Evolutionary conservation across 2,888 invertebrate genomes (phyloP).

Genomic region (Aplocera efformata): DNA sequence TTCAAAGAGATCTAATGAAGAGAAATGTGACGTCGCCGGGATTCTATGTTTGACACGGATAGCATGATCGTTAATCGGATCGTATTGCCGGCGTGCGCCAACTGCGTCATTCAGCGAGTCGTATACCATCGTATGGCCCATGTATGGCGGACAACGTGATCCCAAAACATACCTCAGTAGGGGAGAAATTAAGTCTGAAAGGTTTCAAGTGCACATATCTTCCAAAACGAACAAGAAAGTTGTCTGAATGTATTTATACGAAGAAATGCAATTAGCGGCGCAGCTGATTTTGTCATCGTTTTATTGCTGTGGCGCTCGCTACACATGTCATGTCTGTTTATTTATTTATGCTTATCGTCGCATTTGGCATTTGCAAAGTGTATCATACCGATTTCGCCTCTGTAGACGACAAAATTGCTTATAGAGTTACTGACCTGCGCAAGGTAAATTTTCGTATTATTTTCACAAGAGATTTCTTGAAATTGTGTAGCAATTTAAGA

Average conservation of each 20-base stretch:
- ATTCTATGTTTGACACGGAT: constrained; percentile 12
- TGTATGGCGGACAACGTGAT: no score
- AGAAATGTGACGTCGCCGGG: constrained; percentile 13
- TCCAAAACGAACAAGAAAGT: constrained; percentile 19
- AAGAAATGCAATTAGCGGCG: constrained; percentile 26
- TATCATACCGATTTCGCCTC: constrained; percentile 14
- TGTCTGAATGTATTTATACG: constrained; percentile 14
- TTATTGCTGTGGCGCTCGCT: constrained; percentile 25
- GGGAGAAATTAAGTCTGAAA: not conserved
- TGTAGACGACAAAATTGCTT: constrained; percentile 19
- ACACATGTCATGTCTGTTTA: constrained; percentile 28
- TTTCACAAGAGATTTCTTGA: constrained; percentile 29
- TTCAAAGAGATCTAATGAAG: constrained; percentile 22
- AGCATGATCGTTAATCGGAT: constrained; percentile 8
- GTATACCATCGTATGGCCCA: constrained; percentile 45
- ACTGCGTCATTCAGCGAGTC: constrained; percentile 57
- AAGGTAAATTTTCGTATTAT: constrained; percentile 35
- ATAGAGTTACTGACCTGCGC: constrained; percentile 36
- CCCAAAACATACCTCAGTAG: no score
- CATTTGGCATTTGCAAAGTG: constrained; percentile 24
- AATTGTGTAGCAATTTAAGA: constrained; percentile 25
- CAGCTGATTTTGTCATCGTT: constrained; percentile 30
- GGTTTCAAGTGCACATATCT: constrained; percentile 6
- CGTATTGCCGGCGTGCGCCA: constrained; percentile 59
- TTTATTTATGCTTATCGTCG: constrained; percentile 26